Percentiles rank a stretch among this genome's conserved stretches.
phyloP scores from a whole-genome alignment of 2,888 invertebrate genomes.

The Habroteleia sp. region DNA sequence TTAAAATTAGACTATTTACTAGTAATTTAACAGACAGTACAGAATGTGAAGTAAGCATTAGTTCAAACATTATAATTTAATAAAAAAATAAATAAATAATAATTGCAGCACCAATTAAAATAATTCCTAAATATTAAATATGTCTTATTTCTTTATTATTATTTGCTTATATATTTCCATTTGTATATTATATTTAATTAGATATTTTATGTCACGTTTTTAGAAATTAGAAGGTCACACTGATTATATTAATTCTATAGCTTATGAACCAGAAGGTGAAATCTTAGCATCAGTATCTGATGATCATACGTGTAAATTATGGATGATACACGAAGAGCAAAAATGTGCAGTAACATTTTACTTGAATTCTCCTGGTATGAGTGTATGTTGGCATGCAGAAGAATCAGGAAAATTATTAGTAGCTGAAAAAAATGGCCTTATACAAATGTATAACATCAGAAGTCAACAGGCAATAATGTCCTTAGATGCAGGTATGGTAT shows the following conservation, averaged over 20 bases:
- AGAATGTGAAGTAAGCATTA: conserved; percentile 81
- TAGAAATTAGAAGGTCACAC: conserved; percentile 85
- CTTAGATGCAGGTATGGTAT: conserved; percentile 84
- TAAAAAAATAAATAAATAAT: too few species aligned
- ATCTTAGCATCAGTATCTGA: conserved; percentile 89
- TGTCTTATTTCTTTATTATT: too few species aligned
- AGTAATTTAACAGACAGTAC: conserved; percentile 83
- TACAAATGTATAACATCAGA: conserved; percentile 87
- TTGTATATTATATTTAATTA: too few species aligned
- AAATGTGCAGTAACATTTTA: conserved; percentile 84
- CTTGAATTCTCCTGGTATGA: conserved; percentile 86
- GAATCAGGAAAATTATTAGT: conserved; percentile 88
- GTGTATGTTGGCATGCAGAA: conserved; percentile 86
- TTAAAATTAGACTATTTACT: conserved; percentile 83
- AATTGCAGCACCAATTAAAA: too few species aligned
- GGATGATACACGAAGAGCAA: conserved; percentile 83
- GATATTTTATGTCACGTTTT: too few species aligned
- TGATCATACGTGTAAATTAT: conserved; percentile 88
- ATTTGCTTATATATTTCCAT: too few species aligned
- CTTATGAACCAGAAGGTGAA: conserved; percentile 87
- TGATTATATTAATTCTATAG: conserved; percentile 86
- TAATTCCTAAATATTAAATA: too few species aligned
- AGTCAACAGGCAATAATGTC: conserved; percentile 86
- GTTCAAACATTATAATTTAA: too few species aligned
- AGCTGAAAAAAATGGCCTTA: conserved; percentile 88